Percentiles rank a stretch among this genome's conserved stretches.
Evolutionary conservation across 2,113 vertebrate genomes (phyloP).

Genomic region (Galbula dea): DNA sequence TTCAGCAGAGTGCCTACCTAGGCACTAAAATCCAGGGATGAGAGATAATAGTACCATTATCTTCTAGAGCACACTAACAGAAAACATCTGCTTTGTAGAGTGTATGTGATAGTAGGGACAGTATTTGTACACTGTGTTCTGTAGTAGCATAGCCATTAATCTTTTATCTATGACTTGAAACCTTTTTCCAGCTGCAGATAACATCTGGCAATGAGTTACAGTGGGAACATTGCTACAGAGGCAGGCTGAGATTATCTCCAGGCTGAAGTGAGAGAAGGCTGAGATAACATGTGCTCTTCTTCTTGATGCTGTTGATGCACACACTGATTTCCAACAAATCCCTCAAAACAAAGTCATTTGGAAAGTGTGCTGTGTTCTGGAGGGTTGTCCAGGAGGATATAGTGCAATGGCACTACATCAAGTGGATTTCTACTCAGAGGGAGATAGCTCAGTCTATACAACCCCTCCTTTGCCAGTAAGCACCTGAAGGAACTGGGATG

Average conservation of each 20-base stretch:
- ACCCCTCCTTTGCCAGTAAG: neutral
- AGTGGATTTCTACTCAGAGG: neutral
- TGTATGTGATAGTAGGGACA: neutral
- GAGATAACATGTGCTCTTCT: neutral
- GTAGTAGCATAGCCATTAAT: neutral
- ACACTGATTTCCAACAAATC: neutral
- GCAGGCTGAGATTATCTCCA: slow-evolving; percentile 6
- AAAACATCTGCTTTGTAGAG: neutral
- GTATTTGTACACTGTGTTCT: slow-evolving; percentile 32
- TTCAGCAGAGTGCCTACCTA: neutral
- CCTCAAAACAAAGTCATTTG: neutral
- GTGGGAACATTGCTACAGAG: neutral
- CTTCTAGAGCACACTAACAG: neutral
- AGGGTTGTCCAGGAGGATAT: neutral
- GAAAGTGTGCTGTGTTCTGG: neutral
- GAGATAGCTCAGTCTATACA: neutral
- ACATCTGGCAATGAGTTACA: slow-evolving; percentile 22
- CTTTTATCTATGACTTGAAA: slow-evolving; percentile 20
- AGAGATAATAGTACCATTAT: neutral
- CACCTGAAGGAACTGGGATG: no score
- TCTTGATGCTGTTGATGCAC: neutral
- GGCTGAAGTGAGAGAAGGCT: neutral
- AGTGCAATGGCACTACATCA: neutral
- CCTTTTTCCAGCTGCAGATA: slow-evolving; percentile 44
- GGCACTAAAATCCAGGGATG: neutral